A percentile compares a stretch with the other conserved stretches of the same genome.
These are phyloP conservation scores for Girardia tigrina DNA, from an alignment of 2,888 invertebrate species.

Conservation along the genomic window DNA sequence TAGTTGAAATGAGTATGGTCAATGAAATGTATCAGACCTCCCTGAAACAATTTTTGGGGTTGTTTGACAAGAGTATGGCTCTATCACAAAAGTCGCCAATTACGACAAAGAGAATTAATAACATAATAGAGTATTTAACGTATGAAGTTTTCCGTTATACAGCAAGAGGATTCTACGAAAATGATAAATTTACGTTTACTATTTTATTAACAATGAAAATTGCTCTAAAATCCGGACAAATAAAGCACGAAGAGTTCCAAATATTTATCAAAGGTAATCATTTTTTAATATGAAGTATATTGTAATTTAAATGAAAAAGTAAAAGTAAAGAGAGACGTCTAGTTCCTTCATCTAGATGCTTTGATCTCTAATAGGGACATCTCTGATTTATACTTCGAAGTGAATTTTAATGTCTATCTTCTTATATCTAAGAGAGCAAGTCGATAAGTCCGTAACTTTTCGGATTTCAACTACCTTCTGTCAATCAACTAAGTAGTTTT, in stretches of 20 bases:
- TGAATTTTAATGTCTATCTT: no score
- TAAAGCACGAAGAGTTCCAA: conserved; percentile 79
- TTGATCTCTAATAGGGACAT: no score
- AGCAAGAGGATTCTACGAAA: conserved; percentile 75
- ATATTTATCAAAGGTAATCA: conserved; percentile 69
- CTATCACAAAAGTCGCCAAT: conserved; percentile 66
- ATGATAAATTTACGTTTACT: conserved; percentile 79
- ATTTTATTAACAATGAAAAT: conserved; percentile 87
- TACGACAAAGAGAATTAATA: conserved; percentile 63
- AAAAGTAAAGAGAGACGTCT: no score
- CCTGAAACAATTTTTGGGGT: conserved; percentile 74
- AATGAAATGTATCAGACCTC: conserved; percentile 94
- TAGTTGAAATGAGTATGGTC: conserved; percentile 90
- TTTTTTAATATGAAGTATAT: background rate
- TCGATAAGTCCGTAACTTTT: no score
- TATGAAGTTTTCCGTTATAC: conserved; percentile 83
- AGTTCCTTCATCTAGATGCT: no score
- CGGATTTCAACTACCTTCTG: no score
- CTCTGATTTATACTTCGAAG: no score
- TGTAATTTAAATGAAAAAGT: no score
- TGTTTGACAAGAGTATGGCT: conserved; percentile 81
- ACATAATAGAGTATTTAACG: conserved; percentile 74
- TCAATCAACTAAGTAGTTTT: no score
- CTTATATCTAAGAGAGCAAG: no score
- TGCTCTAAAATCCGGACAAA: conserved; percentile 66